Evolutionary conservation across 2,113 vertebrate genomes (phyloP).

Genomic region (Hippocampus comes): DNA sequence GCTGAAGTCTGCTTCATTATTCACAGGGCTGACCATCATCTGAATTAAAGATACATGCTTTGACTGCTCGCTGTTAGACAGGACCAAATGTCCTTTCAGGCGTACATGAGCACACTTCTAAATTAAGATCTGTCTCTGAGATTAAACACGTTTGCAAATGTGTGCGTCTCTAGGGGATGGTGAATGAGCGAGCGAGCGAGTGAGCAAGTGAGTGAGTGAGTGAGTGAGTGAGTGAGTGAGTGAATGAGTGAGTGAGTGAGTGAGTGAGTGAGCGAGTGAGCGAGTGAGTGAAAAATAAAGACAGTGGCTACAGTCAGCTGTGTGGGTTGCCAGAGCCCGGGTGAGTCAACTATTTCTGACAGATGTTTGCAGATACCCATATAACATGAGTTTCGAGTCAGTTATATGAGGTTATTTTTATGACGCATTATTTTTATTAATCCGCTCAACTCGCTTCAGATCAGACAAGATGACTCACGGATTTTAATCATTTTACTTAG

Average conservation of each 20-base stretch:
- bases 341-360: background rate
- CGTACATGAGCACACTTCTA: conserved; percentile 38
- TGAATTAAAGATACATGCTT: conserved; percentile 54
- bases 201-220: background rate
- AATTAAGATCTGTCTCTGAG: conserved; percentile 39
- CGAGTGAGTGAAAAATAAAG: no score
- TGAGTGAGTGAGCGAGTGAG: background rate
- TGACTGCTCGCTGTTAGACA: conserved; percentile 36
- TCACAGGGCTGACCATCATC: conserved; percentile 42
- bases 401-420: no score
- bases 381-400: no score
- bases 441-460: no score
- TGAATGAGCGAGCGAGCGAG: background rate
- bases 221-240: conserved; percentile 1
- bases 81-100: conserved; percentile 46
- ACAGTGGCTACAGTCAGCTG: background rate
- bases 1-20: conserved; percentile 44
- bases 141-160: conserved; percentile 15
- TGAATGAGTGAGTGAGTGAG: background rate
- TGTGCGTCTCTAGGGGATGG: background rate
- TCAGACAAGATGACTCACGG: no score
- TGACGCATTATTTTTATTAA: no score
- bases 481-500: no score
- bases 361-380: no score
- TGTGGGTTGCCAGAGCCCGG: background rate